Base-by-base conservation (phyloP, 2,113 vertebrate genomes). In the Pterophyllum scalare region DNA sequence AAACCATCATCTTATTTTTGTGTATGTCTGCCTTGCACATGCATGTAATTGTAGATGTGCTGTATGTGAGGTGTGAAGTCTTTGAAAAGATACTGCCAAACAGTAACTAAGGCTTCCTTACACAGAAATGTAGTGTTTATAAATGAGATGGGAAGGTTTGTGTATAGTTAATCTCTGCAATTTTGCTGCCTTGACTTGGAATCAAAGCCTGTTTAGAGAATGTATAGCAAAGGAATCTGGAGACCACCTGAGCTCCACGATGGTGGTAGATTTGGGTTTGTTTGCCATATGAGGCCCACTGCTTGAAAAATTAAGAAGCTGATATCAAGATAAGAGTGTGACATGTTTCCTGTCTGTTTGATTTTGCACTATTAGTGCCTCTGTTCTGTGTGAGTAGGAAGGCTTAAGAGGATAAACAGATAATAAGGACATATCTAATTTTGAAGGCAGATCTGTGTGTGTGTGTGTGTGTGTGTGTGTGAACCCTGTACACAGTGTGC, bases 221-320 rank as follows among this genome's bases (percentile, higher is more conserved):
- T 40, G 57, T 75, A 74, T 26, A 76, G 75, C 58, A 65, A 81
- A 26, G 62, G 9, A 54, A 59, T 75, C 28, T 65, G 59, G 57
- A 77, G 89, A 90, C 91, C 91, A 90, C 92, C 91, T 85, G 14
- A 8, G 28, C 74, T 82, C 31, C 24, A 28, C 1, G 0, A 14
- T 58, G 60, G 64, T 62, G 80, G 77, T 59, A 79, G 85, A 64
- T 82, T 83, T 31, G 20, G 61, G 77, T 86, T 88, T 89, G 80
- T 91, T 92, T 86, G 87, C 75, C 64, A 85, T 60, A 46, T 77
- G 88, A 91, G 87, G 82, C 84, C 77, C 80, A n/a, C 26, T 59
- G 59, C 64, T 79, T 62, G 72, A 78, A 33, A 57, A 49, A 72
- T 31, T 58, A 10, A 79, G 26, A 77, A 60, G 24, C 74, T 64